Evolutionary conservation across 1,140 invertebrate species (phyloP), one percentile per base, ranked within the genome.

Genomic region (Laupala kohalensis): DNA sequence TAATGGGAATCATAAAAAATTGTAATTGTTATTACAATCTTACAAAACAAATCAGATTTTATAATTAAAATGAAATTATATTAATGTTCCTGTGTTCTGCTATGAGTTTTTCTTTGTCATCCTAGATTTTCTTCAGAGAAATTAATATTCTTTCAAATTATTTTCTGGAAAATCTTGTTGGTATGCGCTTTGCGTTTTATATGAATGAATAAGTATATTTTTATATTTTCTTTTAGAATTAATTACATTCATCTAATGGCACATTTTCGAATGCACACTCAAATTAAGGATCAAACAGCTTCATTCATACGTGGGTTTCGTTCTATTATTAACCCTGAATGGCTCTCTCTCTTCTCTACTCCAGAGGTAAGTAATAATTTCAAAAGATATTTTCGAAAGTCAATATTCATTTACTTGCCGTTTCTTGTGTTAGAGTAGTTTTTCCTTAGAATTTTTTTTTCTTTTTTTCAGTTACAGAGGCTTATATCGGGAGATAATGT

Each of bases 211-310:
- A 70, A 5, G 65, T 73, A 25, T 73, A 70, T 76, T n/a, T n/a
- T n/a, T n/a, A n/a, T 76, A 75, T 74, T 23, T 80, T 85, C 80
- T 77, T 75, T 70, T 78, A 94, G 92, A 83, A 97, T 98, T 71
- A 92, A 93, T 78, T 99, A 99, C 80, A 96, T 99, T 66, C 97
- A 99, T 81, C 83, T 95, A 75, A 98, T 99, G 95, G 97, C 98
- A 4, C 95, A 97, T 80, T 99, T 98, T 80, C 89, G 96, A 74
- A 97, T 99, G 92, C 93, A 98, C 78, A 90, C 91, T 6, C 97
- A 99, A 85, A 98, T 97, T 72, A 92, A 93, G 77, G 93, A 98
- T 70, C 98, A 99, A 83, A 96, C 95, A 0, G 87, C 91, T 64
- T 94, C 96, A 6, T 99, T 99, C 78, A 95, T 97, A 30, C 90